phyloP scores from a whole-genome alignment of 2,888 invertebrate genomes.

The Zelleria hepariella region DNA sequence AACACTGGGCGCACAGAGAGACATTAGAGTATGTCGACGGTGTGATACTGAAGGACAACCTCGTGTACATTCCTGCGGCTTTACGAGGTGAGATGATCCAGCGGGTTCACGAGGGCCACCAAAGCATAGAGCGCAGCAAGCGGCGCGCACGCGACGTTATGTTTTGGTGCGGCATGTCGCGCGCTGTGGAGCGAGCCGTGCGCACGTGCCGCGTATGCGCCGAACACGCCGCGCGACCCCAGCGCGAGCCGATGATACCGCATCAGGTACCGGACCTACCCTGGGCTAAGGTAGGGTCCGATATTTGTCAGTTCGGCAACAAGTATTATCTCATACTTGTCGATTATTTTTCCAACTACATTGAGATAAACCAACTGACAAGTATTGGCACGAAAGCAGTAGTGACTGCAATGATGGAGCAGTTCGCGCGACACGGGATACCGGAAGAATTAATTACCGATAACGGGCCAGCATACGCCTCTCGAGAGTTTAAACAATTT shows the following conservation, averaged over 20 bases:
- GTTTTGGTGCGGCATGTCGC: slow-evolving; percentile 11
- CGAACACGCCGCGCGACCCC: background rate
- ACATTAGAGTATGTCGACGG: slow-evolving; percentile 6
- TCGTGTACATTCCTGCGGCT: background rate
- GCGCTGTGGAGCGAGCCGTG: background rate
- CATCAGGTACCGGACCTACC: slow-evolving; percentile 11
- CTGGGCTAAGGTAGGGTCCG: slow-evolving; percentile 14
- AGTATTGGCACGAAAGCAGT: slow-evolving; percentile 7
- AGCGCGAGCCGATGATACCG: slow-evolving; percentile 8
- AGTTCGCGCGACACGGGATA: slow-evolving; percentile 13
- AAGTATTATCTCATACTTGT: slow-evolving; percentile 12
- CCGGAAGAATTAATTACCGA: slow-evolving; percentile 11
- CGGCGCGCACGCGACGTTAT: slow-evolving; percentile 13
- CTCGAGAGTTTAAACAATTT: background rate
- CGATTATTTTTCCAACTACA: slow-evolving; percentile 11
- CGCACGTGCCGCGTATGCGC: slow-evolving; percentile 1
- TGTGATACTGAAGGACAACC: slow-evolving; percentile 7
- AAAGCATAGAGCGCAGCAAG: slow-evolving; percentile 10
- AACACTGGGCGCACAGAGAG: slow-evolving; percentile 1
- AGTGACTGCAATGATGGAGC: slow-evolving; percentile 7
- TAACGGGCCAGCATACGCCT: slow-evolving; percentile 9
- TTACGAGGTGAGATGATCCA: slow-evolving; percentile 5
- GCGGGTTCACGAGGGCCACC: slow-evolving; percentile 10
- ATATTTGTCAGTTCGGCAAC: slow-evolving; percentile 14
- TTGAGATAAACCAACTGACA: slow-evolving; percentile 9